Evolutionary conservation across 2,113 vertebrate species (phyloP).

Genomic region (Dissostichus mawsoni): DNA sequence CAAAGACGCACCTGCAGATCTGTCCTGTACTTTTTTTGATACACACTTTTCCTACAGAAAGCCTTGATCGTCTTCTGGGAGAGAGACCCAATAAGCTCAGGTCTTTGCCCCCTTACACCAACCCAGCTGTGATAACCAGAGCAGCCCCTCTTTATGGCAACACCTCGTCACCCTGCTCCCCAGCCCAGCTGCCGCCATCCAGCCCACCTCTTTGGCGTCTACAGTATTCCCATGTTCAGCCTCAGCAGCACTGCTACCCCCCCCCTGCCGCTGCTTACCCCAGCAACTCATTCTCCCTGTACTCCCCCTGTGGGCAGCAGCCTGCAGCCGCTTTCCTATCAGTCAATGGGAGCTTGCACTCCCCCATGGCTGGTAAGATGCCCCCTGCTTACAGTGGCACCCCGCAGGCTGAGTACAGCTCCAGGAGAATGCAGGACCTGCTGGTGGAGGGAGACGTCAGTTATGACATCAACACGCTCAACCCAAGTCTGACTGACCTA

Average conservation of each 20-base stretch:
- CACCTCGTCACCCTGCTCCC: conserved; percentile 64
- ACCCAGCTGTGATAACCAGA: conserved; percentile 50
- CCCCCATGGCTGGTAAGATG: conserved; percentile 85
- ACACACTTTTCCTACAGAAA: conserved; percentile 81
- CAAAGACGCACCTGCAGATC: not conserved
- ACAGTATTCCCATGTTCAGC: conserved; percentile 64
- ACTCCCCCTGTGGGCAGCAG: conserved; percentile 81
- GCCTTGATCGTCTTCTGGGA: conserved; percentile 92
- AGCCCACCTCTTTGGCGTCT: conserved; percentile 62
- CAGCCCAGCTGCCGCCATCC: conserved; percentile 70
- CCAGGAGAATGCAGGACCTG: conserved; percentile 86
- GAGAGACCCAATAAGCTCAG: conserved; percentile 87
- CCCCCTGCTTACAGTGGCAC: conserved; percentile 81
- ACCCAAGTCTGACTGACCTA: conserved; percentile 94
- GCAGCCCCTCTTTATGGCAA: conserved; percentile 60
- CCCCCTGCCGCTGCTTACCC: conserved; percentile 69
- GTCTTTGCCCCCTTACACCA: conserved; percentile 71
- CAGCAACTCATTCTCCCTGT: conserved; percentile 74
- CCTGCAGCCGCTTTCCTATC: conserved; percentile 74
- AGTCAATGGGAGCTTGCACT: conserved; percentile 73
- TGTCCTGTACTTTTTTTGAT: not conserved
- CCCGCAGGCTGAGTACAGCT: conserved; percentile 81
- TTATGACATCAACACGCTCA: conserved; percentile 92
- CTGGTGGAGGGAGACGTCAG: conserved; percentile 88
- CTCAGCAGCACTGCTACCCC: conserved; percentile 66